A percentile compares a stretch with the other conserved stretches of the same genome.
phyloP scores from a whole-genome alignment of 2,113 vertebrate genomes.

The Ctenomys sociabilis region DNA sequence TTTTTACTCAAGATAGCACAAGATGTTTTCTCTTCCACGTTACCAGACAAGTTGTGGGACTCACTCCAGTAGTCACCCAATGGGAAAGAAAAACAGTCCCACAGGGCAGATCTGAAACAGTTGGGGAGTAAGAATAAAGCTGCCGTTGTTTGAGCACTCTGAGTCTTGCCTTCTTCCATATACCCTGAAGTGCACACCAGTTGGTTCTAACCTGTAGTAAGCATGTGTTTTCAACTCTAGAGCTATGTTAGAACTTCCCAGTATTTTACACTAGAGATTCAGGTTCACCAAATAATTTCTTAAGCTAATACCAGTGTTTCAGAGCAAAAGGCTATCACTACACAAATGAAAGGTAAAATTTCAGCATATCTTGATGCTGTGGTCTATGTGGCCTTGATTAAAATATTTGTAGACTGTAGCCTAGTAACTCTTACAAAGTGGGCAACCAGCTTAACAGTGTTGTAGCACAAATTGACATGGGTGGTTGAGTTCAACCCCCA shows the following conservation, averaged over 20 bases:
- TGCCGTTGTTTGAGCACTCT: neutral
- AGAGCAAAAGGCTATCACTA: constrained; percentile 61
- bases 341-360: constrained; percentile 37
- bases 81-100: neutral
- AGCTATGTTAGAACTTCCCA: constrained; percentile 38
- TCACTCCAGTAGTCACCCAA: neutral
- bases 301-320: constrained; percentile 7
- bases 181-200: neutral
- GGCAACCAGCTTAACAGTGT: neutral
- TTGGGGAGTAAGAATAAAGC: neutral
- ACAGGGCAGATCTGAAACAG: neutral
- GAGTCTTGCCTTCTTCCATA: neutral
- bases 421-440: neutral
- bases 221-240: constrained; percentile 2
- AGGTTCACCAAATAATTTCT: constrained; percentile 58
- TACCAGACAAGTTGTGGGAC: neutral
- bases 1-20: neutral
- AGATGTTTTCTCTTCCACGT: neutral
- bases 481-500: no score
- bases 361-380: neutral
- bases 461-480: neutral
- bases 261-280: constrained; percentile 37
- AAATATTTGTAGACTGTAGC: neutral
- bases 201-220: neutral
- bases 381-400: neutral